Evolutionary conservation across 2,797 vertebrate species (phyloP).

Genomic region (Tympanoctomys barrerae): DNA sequence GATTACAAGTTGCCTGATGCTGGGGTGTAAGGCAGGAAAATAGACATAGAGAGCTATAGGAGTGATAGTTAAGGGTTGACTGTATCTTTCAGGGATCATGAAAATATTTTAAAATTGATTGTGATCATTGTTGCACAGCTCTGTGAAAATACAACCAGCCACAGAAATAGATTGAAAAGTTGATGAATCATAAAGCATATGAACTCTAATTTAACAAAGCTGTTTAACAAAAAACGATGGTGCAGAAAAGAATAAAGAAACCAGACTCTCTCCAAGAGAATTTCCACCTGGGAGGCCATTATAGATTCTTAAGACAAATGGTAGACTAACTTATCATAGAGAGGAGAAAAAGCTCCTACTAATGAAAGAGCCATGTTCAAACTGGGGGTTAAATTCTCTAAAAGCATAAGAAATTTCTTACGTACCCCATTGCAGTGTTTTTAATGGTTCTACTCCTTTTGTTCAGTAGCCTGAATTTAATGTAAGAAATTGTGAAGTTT

Average conservation of each 20-base stretch:
- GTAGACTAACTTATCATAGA: neutral
- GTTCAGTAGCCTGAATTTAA: neutral
- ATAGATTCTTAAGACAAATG: neutral
- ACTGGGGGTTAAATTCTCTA: neutral
- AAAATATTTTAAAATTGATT: neutral
- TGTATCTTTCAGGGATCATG: neutral
- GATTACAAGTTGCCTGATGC: neutral
- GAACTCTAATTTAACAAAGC: neutral
- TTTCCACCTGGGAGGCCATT: neutral
- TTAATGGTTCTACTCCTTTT: neutral
- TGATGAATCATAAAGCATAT: neutral
- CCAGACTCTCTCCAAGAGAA: neutral
- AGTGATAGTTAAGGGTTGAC: neutral
- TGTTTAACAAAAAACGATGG: neutral
- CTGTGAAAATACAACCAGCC: neutral
- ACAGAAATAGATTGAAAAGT: neutral
- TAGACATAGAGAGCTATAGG: neutral
- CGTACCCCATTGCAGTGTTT: neutral
- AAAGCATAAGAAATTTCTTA: neutral
- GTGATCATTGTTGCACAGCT: neutral
- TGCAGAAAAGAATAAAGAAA: neutral
- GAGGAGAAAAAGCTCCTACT: neutral
- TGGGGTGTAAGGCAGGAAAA: accelerated
- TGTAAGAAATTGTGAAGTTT: neutral
- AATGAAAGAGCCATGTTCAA: neutral